Percentiles rank a stretch among this genome's conserved stretches.
Evolutionary conservation across 2,797 vertebrate species (phyloP).

Genomic region (Enteromius paludinosus): DNA sequence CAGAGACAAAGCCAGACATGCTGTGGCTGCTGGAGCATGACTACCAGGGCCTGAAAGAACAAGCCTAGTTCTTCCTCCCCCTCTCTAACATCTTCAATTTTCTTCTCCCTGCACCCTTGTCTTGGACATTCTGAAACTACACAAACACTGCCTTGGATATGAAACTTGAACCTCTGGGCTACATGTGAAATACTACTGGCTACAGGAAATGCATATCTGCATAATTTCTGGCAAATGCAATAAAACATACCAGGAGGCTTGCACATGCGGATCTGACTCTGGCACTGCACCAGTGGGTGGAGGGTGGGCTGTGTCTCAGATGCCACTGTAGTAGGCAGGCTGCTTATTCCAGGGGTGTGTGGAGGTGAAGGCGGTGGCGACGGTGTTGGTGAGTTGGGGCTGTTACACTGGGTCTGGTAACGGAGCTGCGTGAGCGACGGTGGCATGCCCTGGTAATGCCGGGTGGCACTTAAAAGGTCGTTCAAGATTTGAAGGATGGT

Average conservation of each 20-base stretch:
- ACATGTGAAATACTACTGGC: background rate
- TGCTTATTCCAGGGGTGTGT: slow-evolving; percentile 72
- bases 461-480: slow-evolving; percentile 94
- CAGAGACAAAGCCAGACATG: slow-evolving; percentile 69
- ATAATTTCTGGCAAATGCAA: slow-evolving; percentile 8
- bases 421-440: slow-evolving; percentile 94
- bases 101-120: slow-evolving; percentile 17
- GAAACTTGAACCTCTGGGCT: background rate
- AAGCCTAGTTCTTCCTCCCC: slow-evolving; percentile 62
- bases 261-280: slow-evolving; percentile 93
- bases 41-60: slow-evolving; percentile 76
- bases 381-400: slow-evolving; percentile 75
- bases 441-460: slow-evolving; percentile 98
- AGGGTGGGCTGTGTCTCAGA: slow-evolving; percentile 72
- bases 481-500: slow-evolving; percentile 98
- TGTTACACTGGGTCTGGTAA: slow-evolving; percentile 91
- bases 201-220: background rate
- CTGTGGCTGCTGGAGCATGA: slow-evolving; percentile 62
- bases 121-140: slow-evolving; percentile 6
- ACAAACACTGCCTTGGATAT: background rate
- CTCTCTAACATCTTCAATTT: slow-evolving; percentile 33
- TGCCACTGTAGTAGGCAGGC: slow-evolving; percentile 86
- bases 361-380: slow-evolving; percentile 76
- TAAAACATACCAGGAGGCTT: slow-evolving; percentile 88
- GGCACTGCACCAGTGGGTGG: slow-evolving; percentile 87